Conservation (phyloP, 2,888 invertebrate species). For the Ptycholaimellus sp. region DNA sequence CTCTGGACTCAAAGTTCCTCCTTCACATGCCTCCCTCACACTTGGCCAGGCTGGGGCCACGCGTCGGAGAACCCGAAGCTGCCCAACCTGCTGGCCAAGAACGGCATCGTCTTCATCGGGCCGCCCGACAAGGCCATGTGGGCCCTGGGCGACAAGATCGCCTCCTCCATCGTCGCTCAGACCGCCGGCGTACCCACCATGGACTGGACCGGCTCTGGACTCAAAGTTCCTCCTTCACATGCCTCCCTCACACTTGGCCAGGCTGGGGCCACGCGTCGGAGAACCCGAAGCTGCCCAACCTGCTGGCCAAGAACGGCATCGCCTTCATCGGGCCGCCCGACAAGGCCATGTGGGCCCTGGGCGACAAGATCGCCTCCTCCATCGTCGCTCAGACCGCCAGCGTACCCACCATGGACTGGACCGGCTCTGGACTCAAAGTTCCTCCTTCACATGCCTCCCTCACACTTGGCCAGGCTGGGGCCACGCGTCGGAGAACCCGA, state of each 20-base stretch:
- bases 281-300: constrained; percentile 84
- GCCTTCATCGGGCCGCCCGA: constrained; percentile 71
- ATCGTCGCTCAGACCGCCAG: constrained; percentile 68
- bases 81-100: constrained; percentile 68
- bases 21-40: not conserved
- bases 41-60: constrained; percentile 82
- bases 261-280: constrained; percentile 98
- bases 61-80: constrained; percentile 96
- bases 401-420: constrained; percentile 88
- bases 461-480: too few species aligned
- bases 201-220: constrained; percentile 63
- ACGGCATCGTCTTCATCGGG: constrained; percentile 77
- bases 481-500: constrained; percentile 91
- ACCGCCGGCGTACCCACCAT: constrained; percentile 75
- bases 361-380: constrained; percentile 90
- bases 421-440: constrained; percentile 40
- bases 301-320: constrained; percentile 63
- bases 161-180: constrained; percentile 93
- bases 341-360: constrained; percentile 85
- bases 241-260: too few species aligned
- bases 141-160: constrained; percentile 98
- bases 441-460: too few species aligned
- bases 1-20: constrained; percentile 40
- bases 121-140: constrained; percentile 84
- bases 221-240: too few species aligned